phyloP scores from a whole-genome alignment of 2,888 invertebrate species.

The Chrysolina americana region DNA sequence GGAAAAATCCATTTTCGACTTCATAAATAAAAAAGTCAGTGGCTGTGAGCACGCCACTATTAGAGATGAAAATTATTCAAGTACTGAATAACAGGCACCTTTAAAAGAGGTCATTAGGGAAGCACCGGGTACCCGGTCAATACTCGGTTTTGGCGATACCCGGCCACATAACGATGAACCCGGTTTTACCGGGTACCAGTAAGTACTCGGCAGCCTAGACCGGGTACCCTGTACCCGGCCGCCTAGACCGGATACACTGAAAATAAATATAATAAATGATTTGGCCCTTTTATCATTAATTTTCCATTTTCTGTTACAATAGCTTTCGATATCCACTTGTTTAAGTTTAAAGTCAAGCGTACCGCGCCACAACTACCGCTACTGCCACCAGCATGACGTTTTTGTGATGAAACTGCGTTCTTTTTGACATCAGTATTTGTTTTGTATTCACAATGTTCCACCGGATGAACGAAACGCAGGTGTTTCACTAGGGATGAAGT shows the following conservation, averaged over 20 bases:
- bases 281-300: background rate
- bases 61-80: too few species aligned
- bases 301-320: conserved; percentile 18
- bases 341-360: conserved; percentile 3
- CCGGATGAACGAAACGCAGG: conserved; percentile 24
- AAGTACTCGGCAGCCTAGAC: too few species aligned
- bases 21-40: too few species aligned
- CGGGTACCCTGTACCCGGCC: too few species aligned
- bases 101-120: too few species aligned
- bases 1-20: too few species aligned
- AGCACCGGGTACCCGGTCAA: too few species aligned
- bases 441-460: conserved; percentile 19
- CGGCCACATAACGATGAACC: too few species aligned
- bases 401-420: conserved; percentile 22
- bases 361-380: conserved; percentile 21
- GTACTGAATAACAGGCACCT: too few species aligned
- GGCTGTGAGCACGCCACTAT: too few species aligned
- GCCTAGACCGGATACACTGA: background rate
- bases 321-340: conserved; percentile 15
- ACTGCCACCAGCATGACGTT: conserved; percentile 19
- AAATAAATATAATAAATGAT: background rate
- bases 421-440: conserved; percentile 19
- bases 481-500: conserved; percentile 17
- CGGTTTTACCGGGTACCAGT: too few species aligned
- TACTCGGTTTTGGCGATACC: too few species aligned